Conservation (phyloP, 2,797 vertebrate species). For the Sebastes alutus region DNA sequence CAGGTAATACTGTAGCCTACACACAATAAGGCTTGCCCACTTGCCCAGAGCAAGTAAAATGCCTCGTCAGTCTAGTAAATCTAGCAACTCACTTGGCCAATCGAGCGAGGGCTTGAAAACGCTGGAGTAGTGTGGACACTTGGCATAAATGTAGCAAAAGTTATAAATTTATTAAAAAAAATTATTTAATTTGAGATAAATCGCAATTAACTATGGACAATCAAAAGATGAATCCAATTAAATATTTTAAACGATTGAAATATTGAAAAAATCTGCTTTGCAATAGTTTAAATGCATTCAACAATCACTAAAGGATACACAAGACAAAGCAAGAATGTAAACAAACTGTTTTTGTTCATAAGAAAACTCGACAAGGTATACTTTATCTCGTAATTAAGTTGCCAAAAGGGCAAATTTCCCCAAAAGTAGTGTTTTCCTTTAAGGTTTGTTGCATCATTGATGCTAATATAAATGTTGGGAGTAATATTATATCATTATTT, state of each 20-base stretch:
- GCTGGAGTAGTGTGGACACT: too few relatives aligned
- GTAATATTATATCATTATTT: background rate
- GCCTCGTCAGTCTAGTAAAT: too few relatives aligned
- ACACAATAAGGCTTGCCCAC: too few relatives aligned
- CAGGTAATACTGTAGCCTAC: background rate
- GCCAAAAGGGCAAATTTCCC: background rate
- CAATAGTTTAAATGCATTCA: background rate
- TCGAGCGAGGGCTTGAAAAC: too few relatives aligned
- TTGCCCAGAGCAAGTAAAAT: too few relatives aligned
- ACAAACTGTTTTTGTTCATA: background rate
- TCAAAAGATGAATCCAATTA: too few relatives aligned
- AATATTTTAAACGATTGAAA: too few relatives aligned
- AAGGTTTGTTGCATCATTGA: background rate
- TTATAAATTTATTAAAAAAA: too few relatives aligned
- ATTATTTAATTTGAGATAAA: too few relatives aligned
- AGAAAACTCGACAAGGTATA: background rate
- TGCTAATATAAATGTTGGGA: background rate
- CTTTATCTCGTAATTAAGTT: background rate
- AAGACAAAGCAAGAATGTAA: background rate
- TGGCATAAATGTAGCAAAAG: too few relatives aligned
- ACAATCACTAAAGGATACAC: background rate
- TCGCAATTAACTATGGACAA: too few relatives aligned
- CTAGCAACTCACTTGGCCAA: too few relatives aligned
- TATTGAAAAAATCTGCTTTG: background rate
- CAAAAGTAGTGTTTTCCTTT: background rate